Evolutionary conservation across 2,888 invertebrate genomes (phyloP).

Genomic region (Nymphalis polychloros): DNA sequence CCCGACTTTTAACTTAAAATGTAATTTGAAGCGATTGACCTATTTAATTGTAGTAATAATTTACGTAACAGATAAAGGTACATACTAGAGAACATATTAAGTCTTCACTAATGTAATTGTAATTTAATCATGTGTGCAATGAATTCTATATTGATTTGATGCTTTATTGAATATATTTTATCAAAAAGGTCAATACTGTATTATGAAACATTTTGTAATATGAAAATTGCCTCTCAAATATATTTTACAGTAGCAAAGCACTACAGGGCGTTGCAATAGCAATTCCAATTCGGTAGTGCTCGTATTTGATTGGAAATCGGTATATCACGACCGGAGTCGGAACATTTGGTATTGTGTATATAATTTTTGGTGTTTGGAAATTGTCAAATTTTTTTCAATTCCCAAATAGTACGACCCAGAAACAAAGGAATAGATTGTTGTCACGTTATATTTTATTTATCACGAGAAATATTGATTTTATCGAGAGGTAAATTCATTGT

Average conservation of each 20-base stretch:
- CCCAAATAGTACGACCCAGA: neutral
- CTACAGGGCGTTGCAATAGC: neutral
- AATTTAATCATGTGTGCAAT: too few relatives aligned
- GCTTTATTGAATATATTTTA: too few relatives aligned
- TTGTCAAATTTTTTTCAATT: neutral
- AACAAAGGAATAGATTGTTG: neutral
- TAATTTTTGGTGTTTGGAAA: neutral
- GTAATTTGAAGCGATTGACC: too few relatives aligned
- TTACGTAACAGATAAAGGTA: too few relatives aligned
- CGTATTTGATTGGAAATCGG: slow-evolving; percentile 7
- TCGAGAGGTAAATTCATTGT: too few relatives aligned
- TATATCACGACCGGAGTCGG: neutral
- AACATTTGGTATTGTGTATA: slow-evolving; percentile 1
- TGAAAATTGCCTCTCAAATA: neutral
- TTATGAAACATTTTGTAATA: neutral
- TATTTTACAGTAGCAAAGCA: neutral
- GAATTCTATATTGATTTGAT: too few relatives aligned
- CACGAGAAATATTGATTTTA: too few relatives aligned
- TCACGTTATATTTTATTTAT: too few relatives aligned
- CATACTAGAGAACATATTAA: too few relatives aligned
- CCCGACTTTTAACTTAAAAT: too few relatives aligned
- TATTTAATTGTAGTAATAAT: too few relatives aligned
- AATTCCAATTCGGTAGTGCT: slow-evolving; percentile 8
- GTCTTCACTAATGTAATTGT: too few relatives aligned
- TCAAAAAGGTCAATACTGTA: neutral